A percentile compares a stretch with the other conserved stretches of the same genome.
Conservation (phyloP, 2,797 vertebrate species). For the Cynopterus sphinx region DNA sequence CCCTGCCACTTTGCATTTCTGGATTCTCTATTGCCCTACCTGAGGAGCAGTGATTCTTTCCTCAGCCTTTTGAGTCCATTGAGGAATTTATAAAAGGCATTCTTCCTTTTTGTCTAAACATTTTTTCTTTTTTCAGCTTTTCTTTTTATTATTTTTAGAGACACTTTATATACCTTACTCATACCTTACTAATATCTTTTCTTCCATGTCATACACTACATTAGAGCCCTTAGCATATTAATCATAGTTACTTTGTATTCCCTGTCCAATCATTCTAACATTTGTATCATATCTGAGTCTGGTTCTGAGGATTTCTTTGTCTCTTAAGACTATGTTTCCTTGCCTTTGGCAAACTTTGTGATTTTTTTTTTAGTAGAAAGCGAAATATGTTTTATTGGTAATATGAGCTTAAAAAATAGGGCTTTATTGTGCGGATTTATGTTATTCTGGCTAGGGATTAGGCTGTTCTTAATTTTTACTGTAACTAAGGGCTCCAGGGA, state of each 20-base stretch:
- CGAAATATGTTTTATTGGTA: background rate
- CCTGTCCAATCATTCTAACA: background rate
- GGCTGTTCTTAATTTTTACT: background rate
- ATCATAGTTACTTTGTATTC: background rate
- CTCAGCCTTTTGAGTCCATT: background rate
- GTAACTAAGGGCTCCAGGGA: background rate
- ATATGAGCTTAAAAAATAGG: background rate
- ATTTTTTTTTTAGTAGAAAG: background rate
- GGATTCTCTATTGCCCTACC: background rate
- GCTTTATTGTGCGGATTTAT: background rate
- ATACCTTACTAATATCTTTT: background rate
- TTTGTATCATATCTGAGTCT: background rate
- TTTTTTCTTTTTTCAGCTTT: background rate
- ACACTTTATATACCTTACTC: background rate
- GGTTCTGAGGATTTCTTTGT: background rate
- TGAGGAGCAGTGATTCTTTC: background rate
- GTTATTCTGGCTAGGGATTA: background rate
- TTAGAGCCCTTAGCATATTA: background rate
- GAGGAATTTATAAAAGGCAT: background rate
- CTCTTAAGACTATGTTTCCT: background rate
- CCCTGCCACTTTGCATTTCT: background rate
- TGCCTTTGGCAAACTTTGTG: background rate
- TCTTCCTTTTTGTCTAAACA: background rate
- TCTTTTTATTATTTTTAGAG: background rate
- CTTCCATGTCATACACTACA: background rate